Percentiles rank a stretch among this genome's conserved stretches.
Evolutionary conservation across 2,888 invertebrate genomes (phyloP).

Genomic region (Nebria brevicollis): DNA sequence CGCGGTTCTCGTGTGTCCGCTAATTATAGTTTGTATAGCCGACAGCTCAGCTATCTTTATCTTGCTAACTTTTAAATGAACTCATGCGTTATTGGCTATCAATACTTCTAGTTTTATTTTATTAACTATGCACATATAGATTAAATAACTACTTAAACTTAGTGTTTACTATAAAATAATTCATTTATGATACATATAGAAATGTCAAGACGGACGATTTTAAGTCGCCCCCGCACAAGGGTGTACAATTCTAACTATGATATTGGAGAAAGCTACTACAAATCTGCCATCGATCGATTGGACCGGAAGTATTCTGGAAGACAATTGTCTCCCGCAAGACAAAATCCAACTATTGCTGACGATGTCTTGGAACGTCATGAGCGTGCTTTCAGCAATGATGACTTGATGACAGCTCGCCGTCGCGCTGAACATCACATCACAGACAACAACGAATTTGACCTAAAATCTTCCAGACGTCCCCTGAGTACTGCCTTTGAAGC

Average conservation of each 20-base stretch:
- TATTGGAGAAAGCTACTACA: constrained; percentile 86
- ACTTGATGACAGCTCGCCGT: constrained; percentile 64
- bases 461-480: constrained; percentile 65
- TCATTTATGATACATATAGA: constrained; percentile 47
- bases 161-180: neutral
- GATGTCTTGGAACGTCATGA: constrained; percentile 62
- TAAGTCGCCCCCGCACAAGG: constrained; percentile 76
- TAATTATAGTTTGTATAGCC: constrained; percentile 55
- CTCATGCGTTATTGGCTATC: constrained; percentile 39
- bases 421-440: constrained; percentile 64
- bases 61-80: constrained; percentile 45
- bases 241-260: constrained; percentile 89
- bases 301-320: constrained; percentile 75
- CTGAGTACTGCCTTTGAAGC: constrained; percentile 57
- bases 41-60: constrained; percentile 53
- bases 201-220: constrained; percentile 59
- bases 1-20: constrained; percentile 49
- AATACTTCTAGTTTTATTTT: neutral
- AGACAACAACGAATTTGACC: constrained; percentile 73
- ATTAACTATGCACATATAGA: neutral
- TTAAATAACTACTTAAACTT: neutral
- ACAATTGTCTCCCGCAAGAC: constrained; percentile 58
- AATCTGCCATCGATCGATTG: constrained; percentile 77
- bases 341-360: constrained; percentile 51
- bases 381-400: constrained; percentile 66